A percentile compares a stretch with the other conserved stretches of the same genome.
These are phyloP conservation scores for Akabosia matsudoensis DNA, from an alignment of 1,140 invertebrate genomes.

Conservation along the genomic window DNA sequence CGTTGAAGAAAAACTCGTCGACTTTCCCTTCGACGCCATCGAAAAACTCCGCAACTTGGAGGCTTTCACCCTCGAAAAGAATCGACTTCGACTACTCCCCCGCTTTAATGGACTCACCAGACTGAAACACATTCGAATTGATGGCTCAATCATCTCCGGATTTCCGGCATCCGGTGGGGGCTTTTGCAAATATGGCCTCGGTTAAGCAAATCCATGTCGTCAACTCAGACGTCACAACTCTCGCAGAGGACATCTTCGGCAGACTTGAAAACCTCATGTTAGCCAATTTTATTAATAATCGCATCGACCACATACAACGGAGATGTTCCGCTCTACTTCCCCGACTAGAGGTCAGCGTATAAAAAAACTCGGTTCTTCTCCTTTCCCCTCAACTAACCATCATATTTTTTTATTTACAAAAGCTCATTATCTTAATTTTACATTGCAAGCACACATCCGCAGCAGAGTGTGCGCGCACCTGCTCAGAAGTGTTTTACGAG, in stretches of 20 bases:
- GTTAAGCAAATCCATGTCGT: slow-evolving; percentile 72
- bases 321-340: slow-evolving; percentile 68
- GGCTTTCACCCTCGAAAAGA: slow-evolving; percentile 63
- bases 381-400: background rate
- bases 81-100: slow-evolving; percentile 44
- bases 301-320: slow-evolving; percentile 73
- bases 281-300: slow-evolving; percentile 74
- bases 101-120: slow-evolving; percentile 48
- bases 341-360: slow-evolving; percentile 57
- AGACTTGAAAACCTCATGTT: slow-evolving; percentile 68
- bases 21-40: slow-evolving; percentile 71
- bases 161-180: slow-evolving; percentile 65
- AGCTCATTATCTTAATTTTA: no score
- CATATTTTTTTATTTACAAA: no score
- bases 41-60: slow-evolving; percentile 70
- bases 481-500: no score
- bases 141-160: slow-evolving; percentile 66
- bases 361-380: background rate
- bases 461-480: no score
- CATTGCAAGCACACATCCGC: no score
- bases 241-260: slow-evolving; percentile 70
- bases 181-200: slow-evolving; percentile 67
- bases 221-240: slow-evolving; percentile 60
- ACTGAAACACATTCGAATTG: slow-evolving; percentile 55
- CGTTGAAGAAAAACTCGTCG: slow-evolving; percentile 75